phyloP scores from a whole-genome alignment of 2,113 vertebrate species.

The Platichthys stellatus region DNA sequence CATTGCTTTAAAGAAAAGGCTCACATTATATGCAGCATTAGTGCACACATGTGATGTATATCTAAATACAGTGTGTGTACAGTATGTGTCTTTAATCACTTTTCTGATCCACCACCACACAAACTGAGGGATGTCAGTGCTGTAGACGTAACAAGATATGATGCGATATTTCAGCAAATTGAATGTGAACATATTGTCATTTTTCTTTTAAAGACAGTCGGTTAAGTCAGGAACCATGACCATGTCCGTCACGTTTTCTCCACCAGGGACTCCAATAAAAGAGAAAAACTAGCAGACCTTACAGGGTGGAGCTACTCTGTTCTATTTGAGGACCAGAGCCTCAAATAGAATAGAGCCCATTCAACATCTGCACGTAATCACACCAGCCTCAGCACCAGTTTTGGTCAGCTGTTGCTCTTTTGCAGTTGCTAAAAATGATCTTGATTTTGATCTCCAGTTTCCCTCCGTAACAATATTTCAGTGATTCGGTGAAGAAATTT shows the following conservation, averaged over 20 bases:
- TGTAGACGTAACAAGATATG: background rate
- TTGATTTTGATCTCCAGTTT: background rate
- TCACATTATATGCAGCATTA: too few species aligned
- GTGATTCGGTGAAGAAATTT: background rate
- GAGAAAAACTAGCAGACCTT: background rate
- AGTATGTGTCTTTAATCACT: too few species aligned
- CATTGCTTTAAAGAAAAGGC: too few species aligned
- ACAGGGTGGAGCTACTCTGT: constrained; percentile 41
- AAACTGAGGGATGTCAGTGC: too few species aligned
- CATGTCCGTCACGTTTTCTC: background rate
- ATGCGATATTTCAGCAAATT: constrained; percentile 36
- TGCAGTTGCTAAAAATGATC: too few species aligned
- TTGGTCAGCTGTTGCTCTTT: background rate
- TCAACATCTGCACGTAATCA: constrained; percentile 42
- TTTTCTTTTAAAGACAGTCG: background rate
- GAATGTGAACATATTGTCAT: background rate
- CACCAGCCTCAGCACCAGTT: constrained; percentile 6
- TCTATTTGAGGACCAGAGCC: constrained; percentile 31
- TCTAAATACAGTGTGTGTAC: too few species aligned
- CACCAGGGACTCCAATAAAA: background rate
- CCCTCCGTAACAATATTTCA: background rate
- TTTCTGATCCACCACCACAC: too few species aligned
- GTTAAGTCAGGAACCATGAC: background rate
- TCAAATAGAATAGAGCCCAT: background rate
- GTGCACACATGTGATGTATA: too few species aligned